Conservation (phyloP, 2,113 vertebrate species). For the Vulpes lagopus region DNA sequence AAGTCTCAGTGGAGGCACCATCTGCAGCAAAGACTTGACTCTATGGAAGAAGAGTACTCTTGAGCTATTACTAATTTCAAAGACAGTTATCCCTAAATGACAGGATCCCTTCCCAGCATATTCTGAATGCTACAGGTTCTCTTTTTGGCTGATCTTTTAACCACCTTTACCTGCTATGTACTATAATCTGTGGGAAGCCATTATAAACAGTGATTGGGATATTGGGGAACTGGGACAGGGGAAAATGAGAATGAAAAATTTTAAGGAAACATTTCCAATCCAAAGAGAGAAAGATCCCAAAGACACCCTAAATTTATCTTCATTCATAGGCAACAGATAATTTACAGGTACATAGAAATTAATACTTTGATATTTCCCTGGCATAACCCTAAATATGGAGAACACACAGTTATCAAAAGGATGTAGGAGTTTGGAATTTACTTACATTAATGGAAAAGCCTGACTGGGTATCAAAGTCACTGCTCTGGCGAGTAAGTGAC, state of each 20-base stretch:
- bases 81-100: background rate
- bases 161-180: background rate
- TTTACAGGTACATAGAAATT: background rate
- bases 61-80: conserved; percentile 48
- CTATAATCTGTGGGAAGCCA: background rate
- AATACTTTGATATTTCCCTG: background rate
- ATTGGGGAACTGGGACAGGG: background rate
- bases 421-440: background rate
- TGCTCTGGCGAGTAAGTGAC: conserved; percentile 93
- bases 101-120: conserved; percentile 3
- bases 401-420: background rate
- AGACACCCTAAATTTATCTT: background rate
- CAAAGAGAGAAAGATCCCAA: background rate
- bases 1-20: conserved; percentile 91
- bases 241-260: conserved; percentile 26
- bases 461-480: conserved; percentile 94
- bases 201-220: conserved; percentile 27
- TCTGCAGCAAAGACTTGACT: conserved; percentile 95
- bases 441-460: conserved; percentile 96
- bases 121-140: conserved; percentile 34
- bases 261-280: conserved; percentile 50
- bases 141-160: conserved; percentile 34
- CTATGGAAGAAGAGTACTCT: conserved; percentile 81
- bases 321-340: conserved; percentile 9
- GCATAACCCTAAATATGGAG: conserved; percentile 36